These are phyloP conservation scores for Capricornis sumatraensis DNA, from an alignment of 2,113 vertebrate species.

Conservation along the genomic window DNA sequence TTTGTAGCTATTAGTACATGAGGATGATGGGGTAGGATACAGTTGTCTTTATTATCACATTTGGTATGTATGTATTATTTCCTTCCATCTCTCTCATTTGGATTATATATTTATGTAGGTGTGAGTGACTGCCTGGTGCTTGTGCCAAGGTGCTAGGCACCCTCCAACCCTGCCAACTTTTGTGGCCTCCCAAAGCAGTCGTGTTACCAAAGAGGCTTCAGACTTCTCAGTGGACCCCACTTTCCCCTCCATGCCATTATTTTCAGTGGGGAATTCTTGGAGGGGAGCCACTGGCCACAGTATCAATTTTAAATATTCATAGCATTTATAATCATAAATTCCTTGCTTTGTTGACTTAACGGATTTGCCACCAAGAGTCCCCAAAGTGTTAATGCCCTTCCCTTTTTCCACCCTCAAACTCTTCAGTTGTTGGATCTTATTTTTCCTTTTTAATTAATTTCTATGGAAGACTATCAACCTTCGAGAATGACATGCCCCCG, in stretches of 20 bases:
- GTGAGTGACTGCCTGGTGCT: constrained; percentile 65
- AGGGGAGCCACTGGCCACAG: constrained; percentile 40
- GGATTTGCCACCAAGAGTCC: constrained; percentile 33
- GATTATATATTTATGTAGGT: constrained; percentile 53
- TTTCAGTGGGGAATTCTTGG: constrained; percentile 52
- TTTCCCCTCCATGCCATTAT: constrained; percentile 3
- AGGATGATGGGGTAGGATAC: constrained; percentile 11
- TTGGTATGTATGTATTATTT: constrained; percentile 39
- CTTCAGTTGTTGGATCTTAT: not conserved
- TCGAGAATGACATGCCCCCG: not conserved
- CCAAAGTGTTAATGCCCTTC: not conserved
- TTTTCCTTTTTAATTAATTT: constrained; percentile 10
- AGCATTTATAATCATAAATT: not conserved
- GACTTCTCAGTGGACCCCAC: constrained; percentile 30
- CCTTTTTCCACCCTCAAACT: not conserved
- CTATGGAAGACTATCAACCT: not conserved
- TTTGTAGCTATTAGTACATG: constrained; percentile 6
- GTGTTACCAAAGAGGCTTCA: constrained; percentile 74
- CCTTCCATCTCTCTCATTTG: constrained; percentile 47
- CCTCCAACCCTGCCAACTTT: constrained; percentile 58
- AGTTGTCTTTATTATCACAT: constrained; percentile 26
- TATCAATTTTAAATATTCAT: constrained; percentile 36
- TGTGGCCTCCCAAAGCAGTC: constrained; percentile 72
- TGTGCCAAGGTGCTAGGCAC: constrained; percentile 72
- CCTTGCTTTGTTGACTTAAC: constrained; percentile 30